Conservation (phyloP, 2,113 vertebrate species). For the Ailurus styani region DNA sequence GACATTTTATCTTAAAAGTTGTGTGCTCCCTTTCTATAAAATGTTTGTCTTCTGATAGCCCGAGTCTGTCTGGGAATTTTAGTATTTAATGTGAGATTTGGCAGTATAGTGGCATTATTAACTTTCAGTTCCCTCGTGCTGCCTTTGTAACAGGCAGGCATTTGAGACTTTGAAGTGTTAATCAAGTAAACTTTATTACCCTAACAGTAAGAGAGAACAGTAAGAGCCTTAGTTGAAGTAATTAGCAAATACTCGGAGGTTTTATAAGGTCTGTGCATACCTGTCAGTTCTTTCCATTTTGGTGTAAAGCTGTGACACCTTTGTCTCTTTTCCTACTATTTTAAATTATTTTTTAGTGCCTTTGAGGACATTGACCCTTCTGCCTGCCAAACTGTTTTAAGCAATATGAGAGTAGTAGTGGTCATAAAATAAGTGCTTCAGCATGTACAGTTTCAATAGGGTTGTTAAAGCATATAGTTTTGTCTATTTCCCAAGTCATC, state of each 20-base stretch:
- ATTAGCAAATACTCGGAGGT: neutral
- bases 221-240: neutral
- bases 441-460: neutral
- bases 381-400: neutral
- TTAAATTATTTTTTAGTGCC: neutral
- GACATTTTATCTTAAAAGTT: neutral
- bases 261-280: neutral
- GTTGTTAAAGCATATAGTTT: neutral
- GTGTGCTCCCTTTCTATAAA: neutral
- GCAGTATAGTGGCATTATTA: neutral
- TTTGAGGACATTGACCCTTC: neutral
- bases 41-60: neutral
- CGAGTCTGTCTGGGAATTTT: neutral
- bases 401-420: neutral
- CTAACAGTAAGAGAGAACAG: neutral
- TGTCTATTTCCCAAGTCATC: neutral
- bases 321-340: neutral
- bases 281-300: neutral
- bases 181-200: neutral
- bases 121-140: neutral
- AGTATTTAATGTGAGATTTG: neutral
- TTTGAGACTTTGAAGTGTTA: conserved; percentile 16
- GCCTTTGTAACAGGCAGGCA: neutral
- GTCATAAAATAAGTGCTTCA: neutral
- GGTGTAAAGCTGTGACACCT: neutral